Percentiles rank a stretch among this genome's conserved stretches.
Evolutionary conservation across 1,140 invertebrate genomes (phyloP).

Genomic region (Harlomillsia oculata): DNA sequence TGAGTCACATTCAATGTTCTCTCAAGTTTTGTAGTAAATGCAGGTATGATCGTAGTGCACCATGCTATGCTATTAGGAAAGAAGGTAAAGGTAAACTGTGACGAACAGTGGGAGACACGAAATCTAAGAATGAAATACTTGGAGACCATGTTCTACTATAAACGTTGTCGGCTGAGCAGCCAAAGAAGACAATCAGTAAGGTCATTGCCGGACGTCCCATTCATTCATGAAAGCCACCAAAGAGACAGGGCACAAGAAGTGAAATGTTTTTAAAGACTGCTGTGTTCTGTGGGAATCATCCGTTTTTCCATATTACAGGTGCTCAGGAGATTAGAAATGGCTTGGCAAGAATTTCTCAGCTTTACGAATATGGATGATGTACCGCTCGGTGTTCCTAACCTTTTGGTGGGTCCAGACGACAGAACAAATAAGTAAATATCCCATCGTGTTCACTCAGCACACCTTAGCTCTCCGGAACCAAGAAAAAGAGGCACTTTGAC

Average conservation of each 20-base stretch:
- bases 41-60: not conserved
- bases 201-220: conserved; percentile 18
- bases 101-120: not conserved
- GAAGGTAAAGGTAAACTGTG: not conserved
- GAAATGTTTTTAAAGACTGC: conserved; percentile 15
- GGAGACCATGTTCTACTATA: not conserved
- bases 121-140: not conserved
- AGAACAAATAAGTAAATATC: too few relatives aligned
- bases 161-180: conserved; percentile 12
- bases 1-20: too few relatives aligned
- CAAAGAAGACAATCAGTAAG: conserved; percentile 19
- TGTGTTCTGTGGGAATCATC: conserved; percentile 18
- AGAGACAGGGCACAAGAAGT: not conserved
- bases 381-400: too few relatives aligned
- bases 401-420: too few relatives aligned
- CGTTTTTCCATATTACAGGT: conserved; percentile 9
- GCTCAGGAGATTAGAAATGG: conserved; percentile 11
- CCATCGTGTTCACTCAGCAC: too few relatives aligned
- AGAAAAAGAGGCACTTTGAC: not conserved
- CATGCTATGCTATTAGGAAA: not conserved
- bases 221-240: not conserved
- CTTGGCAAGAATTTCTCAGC: not conserved
- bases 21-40: not conserved
- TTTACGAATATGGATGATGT: not conserved
- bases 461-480: not conserved